Percentiles rank a stretch among this genome's conserved stretches.
Evolutionary conservation across 2,113 vertebrate species (phyloP).

Genomic region (Mustela nigripes): DNA sequence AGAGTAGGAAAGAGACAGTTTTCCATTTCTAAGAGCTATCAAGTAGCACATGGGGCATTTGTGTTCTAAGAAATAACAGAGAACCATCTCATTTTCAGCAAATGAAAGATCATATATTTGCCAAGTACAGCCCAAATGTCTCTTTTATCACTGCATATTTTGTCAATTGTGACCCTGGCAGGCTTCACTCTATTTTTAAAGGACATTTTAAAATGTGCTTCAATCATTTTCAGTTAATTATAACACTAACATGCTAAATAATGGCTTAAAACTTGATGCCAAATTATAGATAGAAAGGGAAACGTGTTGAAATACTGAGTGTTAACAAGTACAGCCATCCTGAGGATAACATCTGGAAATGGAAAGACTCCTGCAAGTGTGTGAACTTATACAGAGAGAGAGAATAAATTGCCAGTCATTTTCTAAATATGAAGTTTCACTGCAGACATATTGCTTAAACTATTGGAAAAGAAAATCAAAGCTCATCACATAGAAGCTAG

Average conservation of each 20-base stretch:
- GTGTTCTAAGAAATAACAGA: not conserved
- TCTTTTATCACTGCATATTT: slow-evolving; percentile 58
- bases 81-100: slow-evolving; percentile 11
- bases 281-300: not conserved
- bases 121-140: slow-evolving; percentile 2
- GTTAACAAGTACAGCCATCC: not conserved
- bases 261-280: not conserved
- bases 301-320: not conserved
- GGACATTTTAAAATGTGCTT: slow-evolving; percentile 26
- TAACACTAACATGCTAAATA: slow-evolving; percentile 19
- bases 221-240: slow-evolving; percentile 60
- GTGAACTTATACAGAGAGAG: not conserved
- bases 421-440: not conserved
- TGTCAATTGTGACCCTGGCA: slow-evolving; percentile 19
- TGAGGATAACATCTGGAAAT: not conserved
- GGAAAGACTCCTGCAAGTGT: not conserved
- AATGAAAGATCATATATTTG: slow-evolving; percentile 43
- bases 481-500: not conserved
- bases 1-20: not conserved
- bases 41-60: not conserved
- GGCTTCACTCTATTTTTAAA: not conserved
- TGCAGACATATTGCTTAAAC: not conserved
- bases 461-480: not conserved
- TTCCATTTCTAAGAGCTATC: not conserved
- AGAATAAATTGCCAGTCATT: not conserved